Percentiles rank a stretch among this genome's conserved stretches.
phyloP scores from a whole-genome alignment of 2,113 vertebrate genomes.

The Sminthopsis crassicaudata region DNA sequence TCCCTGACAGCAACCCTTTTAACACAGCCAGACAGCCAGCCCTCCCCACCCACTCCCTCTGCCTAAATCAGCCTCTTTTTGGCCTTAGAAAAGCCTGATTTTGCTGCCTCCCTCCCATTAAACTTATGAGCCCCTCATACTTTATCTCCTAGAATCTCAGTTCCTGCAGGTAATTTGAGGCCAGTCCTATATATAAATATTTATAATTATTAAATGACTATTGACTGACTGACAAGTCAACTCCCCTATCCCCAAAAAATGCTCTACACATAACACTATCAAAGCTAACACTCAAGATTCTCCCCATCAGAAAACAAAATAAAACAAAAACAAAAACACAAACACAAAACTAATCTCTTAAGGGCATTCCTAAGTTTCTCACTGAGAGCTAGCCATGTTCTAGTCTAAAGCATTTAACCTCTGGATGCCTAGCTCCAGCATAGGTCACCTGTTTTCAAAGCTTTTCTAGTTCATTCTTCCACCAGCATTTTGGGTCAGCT shows the following conservation, averaged over 20 bases:
- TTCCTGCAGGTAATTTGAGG: not conserved
- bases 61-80: not conserved
- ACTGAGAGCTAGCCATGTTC: not conserved
- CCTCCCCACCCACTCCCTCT: constrained; percentile 22
- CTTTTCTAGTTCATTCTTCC: not conserved
- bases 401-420: not conserved
- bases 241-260: not conserved
- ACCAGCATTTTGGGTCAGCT: not conserved
- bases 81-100: not conserved
- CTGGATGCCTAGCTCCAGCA: not conserved
- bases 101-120: constrained; percentile 19
- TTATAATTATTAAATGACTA: not conserved
- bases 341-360: not conserved
- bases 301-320: not conserved
- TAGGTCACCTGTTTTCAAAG: not conserved
- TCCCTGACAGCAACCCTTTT: not conserved
- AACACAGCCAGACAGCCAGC: not conserved
- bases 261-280: not conserved
- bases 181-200: not conserved
- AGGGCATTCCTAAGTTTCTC: not conserved
- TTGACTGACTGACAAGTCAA: not conserved
- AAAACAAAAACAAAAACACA: not conserved
- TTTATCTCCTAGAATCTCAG: constrained; percentile 16
- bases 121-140: not conserved
- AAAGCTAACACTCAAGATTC: not conserved